Evolutionary conservation across 2,113 vertebrate species (phyloP).

Genomic region (Cercopithecus mona): DNA sequence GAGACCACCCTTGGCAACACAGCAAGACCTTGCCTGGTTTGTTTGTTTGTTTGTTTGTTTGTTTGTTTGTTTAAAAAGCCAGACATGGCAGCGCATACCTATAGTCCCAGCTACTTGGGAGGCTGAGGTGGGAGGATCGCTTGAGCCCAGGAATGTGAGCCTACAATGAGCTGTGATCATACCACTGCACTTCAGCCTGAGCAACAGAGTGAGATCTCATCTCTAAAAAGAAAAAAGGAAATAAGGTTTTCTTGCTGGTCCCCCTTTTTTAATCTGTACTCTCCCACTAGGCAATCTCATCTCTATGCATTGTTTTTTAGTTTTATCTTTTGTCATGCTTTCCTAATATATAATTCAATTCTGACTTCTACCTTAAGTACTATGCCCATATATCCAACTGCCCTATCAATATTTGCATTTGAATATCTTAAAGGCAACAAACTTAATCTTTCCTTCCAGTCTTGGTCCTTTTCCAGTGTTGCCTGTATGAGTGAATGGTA

Average conservation of each 20-base stretch:
- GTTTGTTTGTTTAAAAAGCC: no score
- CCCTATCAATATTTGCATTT: neutral
- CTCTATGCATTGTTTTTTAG: neutral
- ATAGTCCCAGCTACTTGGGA: no score
- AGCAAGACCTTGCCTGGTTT: no score
- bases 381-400: neutral
- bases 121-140: no score
- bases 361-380: neutral
- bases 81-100: no score
- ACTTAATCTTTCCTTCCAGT: neutral
- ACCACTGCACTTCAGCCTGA: no score
- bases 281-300: neutral
- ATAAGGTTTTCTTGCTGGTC: neutral
- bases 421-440: neutral
- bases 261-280: neutral
- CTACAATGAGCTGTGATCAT: no score
- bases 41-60: no score
- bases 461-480: neutral
- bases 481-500: neutral
- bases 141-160: no score
- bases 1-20: no score
- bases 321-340: constrained; percentile 12
- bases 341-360: constrained; percentile 10
- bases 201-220: no score
- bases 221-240: neutral